These are phyloP conservation scores for Eulacestoma nigropectus DNA, from an alignment of 2,113 vertebrate species.

Conservation along the genomic window DNA sequence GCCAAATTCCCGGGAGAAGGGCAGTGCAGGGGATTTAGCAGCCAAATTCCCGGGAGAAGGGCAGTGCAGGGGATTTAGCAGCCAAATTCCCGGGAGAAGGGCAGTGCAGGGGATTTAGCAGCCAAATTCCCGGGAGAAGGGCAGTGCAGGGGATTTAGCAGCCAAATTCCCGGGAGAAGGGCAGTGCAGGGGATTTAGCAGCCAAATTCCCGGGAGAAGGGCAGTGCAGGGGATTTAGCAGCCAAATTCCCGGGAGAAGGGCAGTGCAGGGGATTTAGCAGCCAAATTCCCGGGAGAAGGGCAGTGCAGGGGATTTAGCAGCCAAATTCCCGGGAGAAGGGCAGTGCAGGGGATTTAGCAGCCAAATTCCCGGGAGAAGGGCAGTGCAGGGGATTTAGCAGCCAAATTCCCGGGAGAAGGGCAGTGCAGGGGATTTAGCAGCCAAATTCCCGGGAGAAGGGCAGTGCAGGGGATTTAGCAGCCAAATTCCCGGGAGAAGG, in stretches of 20 bases:
- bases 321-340: neutral
- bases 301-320: neutral
- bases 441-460: neutral
- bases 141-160: neutral
- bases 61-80: neutral
- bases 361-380: neutral
- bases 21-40: neutral
- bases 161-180: neutral
- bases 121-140: neutral
- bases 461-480: neutral
- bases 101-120: neutral
- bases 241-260: neutral
- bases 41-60: neutral
- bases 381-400: neutral
- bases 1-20: neutral
- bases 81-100: neutral
- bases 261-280: neutral
- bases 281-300: neutral
- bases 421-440: neutral
- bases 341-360: neutral
- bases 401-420: neutral
- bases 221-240: neutral
- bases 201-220: neutral
- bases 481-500: neutral
- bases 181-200: neutral